phyloP scores from a whole-genome alignment of 2,888 invertebrate species.

The Meteorus colon region DNA sequence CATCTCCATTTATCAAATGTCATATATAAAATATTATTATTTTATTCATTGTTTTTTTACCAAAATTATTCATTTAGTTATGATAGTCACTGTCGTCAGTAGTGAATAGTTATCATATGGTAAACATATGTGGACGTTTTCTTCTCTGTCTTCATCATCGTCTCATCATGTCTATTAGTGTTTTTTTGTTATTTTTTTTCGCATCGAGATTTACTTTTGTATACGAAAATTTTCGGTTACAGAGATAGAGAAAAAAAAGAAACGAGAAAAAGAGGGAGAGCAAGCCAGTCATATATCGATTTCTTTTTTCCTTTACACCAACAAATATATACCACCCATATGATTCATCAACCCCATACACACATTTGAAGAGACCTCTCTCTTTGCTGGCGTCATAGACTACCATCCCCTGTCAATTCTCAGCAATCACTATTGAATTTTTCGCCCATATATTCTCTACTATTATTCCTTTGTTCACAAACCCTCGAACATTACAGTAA shows the following conservation, averaged over 20 bases:
- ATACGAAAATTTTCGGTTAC: not conserved
- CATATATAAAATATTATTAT: not conserved
- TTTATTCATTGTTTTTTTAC: not conserved
- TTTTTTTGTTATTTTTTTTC: too few species aligned
- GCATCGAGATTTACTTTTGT: not conserved
- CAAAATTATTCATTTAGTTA: not conserved
- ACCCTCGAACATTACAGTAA: slow-evolving; percentile 3
- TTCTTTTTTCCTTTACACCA: slow-evolving; percentile 7
- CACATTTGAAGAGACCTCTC: not conserved
- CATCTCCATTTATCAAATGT: too few species aligned
- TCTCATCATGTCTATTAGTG: not conserved
- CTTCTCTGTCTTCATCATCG: not conserved
- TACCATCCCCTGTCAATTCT: slow-evolving; percentile 15
- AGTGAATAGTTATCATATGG: slow-evolving; percentile 12
- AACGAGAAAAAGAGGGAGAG: not conserved
- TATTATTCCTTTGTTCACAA: not conserved
- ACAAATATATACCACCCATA: slow-evolving; percentile 4
- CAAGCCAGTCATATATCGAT: slow-evolving; percentile 17
- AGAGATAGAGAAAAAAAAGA: too few species aligned
- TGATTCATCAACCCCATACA: slow-evolving; percentile 29
- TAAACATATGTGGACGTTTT: slow-evolving; percentile 11
- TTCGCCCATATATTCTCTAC: not conserved
- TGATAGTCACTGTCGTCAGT: slow-evolving; percentile 11
- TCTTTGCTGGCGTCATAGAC: not conserved
- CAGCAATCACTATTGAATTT: slow-evolving; percentile 16